These are phyloP conservation scores for Cecidostiba fungosa DNA, from an alignment of 2,888 invertebrate genomes.

Conservation along the genomic window DNA sequence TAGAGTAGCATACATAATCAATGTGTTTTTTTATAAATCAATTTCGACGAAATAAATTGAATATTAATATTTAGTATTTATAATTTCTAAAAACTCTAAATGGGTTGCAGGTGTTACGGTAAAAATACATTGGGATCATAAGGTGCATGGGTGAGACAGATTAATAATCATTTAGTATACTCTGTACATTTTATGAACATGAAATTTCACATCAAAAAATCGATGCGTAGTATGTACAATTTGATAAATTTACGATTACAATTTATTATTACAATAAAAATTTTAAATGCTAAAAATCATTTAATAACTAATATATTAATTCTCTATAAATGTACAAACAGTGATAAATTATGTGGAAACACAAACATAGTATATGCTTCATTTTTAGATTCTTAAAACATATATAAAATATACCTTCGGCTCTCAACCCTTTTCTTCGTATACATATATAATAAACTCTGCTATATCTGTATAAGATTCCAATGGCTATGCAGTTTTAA, in stretches of 20 bases:
- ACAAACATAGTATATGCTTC: constrained; percentile 46
- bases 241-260: constrained; percentile 55
- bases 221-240: constrained; percentile 58
- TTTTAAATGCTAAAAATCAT: constrained; percentile 66
- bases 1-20: too few species aligned
- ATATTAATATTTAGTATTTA: not conserved
- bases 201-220: constrained; percentile 60
- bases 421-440: constrained; percentile 41
- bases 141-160: not conserved
- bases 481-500: constrained; percentile 31
- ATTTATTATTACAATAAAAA: constrained; percentile 67
- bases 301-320: constrained; percentile 56
- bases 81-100: not conserved
- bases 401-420: constrained; percentile 65
- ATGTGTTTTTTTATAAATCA: too few species aligned
- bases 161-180: constrained; percentile 41
- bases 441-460: constrained; percentile 44
- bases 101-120: too few species aligned
- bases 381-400: constrained; percentile 57
- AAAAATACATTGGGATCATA: not conserved
- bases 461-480: constrained; percentile 42
- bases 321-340: constrained; percentile 61
- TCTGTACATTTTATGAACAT: constrained; percentile 65
- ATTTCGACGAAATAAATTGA: not conserved
- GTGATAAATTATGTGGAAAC: constrained; percentile 63